Percentiles rank a stretch among this genome's conserved stretches.
Evolutionary conservation across 2,797 vertebrate genomes (phyloP).

Genomic region (Cetoscarus ocellatus): DNA sequence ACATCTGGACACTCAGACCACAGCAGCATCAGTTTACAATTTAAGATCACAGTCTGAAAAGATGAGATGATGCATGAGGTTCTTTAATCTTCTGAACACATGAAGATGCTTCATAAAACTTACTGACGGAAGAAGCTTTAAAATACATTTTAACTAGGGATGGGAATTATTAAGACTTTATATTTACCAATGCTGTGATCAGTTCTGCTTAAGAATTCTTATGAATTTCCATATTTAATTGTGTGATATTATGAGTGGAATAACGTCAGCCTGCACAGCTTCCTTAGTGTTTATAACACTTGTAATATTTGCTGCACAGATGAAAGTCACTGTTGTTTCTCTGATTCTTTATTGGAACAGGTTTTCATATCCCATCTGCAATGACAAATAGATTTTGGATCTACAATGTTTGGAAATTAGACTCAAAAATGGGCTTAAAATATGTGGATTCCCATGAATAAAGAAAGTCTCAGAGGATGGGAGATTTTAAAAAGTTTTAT

Average conservation of each 20-base stretch:
- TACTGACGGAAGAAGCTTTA: not conserved
- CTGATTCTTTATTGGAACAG: too few relatives aligned
- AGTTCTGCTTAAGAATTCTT: too few relatives aligned
- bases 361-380: too few relatives aligned
- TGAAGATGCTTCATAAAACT: not conserved
- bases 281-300: too few relatives aligned
- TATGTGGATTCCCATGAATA: not conserved
- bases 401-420: not conserved
- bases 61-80: not conserved
- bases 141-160: not conserved
- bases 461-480: not conserved
- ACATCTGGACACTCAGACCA: constrained; percentile 24
- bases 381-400: too few relatives aligned
- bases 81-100: not conserved
- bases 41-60: not conserved
- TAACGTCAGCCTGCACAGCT: too few relatives aligned
- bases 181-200: too few relatives aligned
- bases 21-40: constrained; percentile 12
- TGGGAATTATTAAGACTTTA: too few relatives aligned
- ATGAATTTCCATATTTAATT: too few relatives aligned
- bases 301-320: too few relatives aligned
- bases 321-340: too few relatives aligned
- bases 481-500: not conserved
- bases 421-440: not conserved
- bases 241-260: too few relatives aligned